A percentile compares a stretch with the other conserved stretches of the same genome.
Evolutionary conservation across 2,888 invertebrate genomes (phyloP).

Genomic region (Drosophila prolongata): DNA sequence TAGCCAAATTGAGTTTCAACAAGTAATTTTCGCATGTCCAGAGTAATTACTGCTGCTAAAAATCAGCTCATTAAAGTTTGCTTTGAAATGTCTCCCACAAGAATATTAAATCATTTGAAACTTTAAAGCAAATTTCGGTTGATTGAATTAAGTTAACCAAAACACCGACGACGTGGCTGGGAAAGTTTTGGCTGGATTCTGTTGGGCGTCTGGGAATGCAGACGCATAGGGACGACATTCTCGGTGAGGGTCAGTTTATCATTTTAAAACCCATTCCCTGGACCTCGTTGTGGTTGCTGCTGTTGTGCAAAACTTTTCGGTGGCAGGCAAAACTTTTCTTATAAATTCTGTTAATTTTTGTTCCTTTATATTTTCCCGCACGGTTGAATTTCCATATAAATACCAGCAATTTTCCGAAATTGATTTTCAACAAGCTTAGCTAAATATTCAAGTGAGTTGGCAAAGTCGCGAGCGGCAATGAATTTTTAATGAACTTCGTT

Average conservation of each 20-base stretch:
- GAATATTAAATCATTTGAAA: constrained; percentile 39
- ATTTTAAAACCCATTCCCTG: constrained; percentile 29
- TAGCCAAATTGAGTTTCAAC: constrained; percentile 32
- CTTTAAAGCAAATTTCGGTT: constrained; percentile 30
- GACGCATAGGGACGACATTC: constrained; percentile 42
- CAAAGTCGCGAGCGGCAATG: constrained; percentile 19
- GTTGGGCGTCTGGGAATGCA: constrained; percentile 56
- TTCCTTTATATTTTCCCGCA: constrained; percentile 15
- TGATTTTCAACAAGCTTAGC: constrained; percentile 35
- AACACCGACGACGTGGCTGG: constrained; percentile 31
- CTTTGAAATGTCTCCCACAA: constrained; percentile 31
- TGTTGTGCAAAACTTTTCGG: constrained; percentile 24
- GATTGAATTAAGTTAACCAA: constrained; percentile 42
- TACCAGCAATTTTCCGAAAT: constrained; percentile 38
- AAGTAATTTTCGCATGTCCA: constrained; percentile 17
- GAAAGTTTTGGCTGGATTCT: constrained; percentile 56
- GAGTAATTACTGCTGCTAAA: constrained; percentile 34
- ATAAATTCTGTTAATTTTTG: constrained; percentile 42
- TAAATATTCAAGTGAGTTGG: constrained; percentile 31
- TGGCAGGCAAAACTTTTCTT: constrained; percentile 37
- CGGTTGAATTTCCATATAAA: constrained; percentile 30
- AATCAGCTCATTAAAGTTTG: constrained; percentile 43
- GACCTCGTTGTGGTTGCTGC: constrained; percentile 19
- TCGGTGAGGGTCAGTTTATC: constrained; percentile 37
- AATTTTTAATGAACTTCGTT: constrained; percentile 39